Evolutionary conservation across 2,797 vertebrate genomes (phyloP), one percentile per base, ranked within the genome.

Genomic region (Microtus obscurus): DNA sequence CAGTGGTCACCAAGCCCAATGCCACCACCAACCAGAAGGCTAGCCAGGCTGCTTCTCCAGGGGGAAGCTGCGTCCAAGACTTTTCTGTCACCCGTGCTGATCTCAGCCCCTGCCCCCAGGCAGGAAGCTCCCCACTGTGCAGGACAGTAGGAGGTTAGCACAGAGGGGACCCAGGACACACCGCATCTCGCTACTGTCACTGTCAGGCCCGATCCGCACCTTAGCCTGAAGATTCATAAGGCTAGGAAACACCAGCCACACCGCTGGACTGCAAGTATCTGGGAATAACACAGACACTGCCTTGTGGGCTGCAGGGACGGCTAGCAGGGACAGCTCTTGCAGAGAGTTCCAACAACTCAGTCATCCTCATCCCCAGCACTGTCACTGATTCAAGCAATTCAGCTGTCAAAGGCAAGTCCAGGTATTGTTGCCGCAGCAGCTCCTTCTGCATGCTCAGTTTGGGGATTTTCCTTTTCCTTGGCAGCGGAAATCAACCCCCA

Each of bases 311-410:
- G 9, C 1, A 1, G 43, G 0, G 31, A 61, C 21, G 9, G 1
- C 14, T 4, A 21, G n/a, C 29, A 5, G 3, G n/a, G 0, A 6
- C 1, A 14, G 48, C 6, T n/a, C 6, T 1, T 0, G 0, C 0
- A 2, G 4, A 40, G 45, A n/a, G 13, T 69, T 63, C 0, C 45
- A 56, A 51, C 71, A 0, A n/a, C 85, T 51, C 71, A 2, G 5
- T 5, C 19, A 11, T 23, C 0, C 0, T 3, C 78, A 51, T 79
- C 21, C 6, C 3, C 67, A 81, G 4, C 13, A n/a, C 2, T 4
- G 0, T 2, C 82, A 5, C 0, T 3, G 6, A 45, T 4, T 29
- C 76, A 23, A 29, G 74, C 25, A 43, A 11, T 27, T 29, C 0
- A 3, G 19, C 45, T 1, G 10, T 13, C 76, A 5, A 25, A 53